Conservation (phyloP, 2,113 vertebrate genomes). For the Bubalus kerabau region DNA sequence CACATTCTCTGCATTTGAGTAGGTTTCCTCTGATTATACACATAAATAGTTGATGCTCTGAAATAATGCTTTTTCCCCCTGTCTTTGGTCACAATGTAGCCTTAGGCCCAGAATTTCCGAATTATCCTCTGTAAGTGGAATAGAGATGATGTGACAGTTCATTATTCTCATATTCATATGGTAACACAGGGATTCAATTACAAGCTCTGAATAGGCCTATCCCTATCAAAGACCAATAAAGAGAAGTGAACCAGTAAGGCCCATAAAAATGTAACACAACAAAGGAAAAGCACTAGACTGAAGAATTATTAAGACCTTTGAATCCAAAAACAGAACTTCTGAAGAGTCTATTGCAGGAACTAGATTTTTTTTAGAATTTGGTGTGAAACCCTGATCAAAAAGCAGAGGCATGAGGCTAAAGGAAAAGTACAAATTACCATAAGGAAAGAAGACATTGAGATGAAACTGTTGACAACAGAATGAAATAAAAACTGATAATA, state of each 20-base stretch:
- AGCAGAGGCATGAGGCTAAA: not conserved
- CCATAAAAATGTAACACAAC: not conserved
- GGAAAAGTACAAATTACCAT: not conserved
- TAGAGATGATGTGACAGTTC: not conserved
- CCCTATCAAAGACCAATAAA: not conserved
- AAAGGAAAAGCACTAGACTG: not conserved
- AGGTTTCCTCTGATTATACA: no score
- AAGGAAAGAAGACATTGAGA: not conserved
- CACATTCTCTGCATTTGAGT: no score
- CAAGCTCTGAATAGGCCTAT: not conserved
- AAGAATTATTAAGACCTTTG: not conserved
- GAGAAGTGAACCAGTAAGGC: not conserved
- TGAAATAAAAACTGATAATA: not conserved
- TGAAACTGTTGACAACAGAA: not conserved
- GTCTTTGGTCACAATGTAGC: not conserved
- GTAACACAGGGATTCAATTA: not conserved
- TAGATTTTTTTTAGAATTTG: not conserved
- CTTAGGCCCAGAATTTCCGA: not conserved
- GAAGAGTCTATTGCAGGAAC: not conserved
- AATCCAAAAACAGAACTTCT: not conserved
- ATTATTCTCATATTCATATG: not conserved
- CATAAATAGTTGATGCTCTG: not conserved
- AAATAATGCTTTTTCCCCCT: not conserved
- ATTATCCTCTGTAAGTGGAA: not conserved
- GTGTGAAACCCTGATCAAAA: not conserved